phyloP scores from a whole-genome alignment of 1,140 invertebrate genomes.

The Formica selysi region DNA sequence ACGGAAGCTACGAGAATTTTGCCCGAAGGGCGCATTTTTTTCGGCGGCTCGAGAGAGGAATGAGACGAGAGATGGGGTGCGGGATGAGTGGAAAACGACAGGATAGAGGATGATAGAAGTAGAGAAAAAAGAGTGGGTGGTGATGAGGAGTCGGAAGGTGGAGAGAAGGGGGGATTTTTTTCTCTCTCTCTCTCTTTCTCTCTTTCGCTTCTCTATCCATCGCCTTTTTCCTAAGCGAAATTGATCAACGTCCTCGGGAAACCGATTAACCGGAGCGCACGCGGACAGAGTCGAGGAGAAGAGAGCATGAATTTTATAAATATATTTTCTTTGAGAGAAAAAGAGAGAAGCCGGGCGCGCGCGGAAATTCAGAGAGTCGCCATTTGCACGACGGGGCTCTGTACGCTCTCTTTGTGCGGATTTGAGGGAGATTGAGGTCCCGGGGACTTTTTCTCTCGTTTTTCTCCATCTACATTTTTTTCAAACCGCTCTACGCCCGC shows the following conservation, averaged over 20 bases:
- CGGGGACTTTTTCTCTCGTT: conserved; percentile 36
- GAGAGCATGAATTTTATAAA: conserved; percentile 74
- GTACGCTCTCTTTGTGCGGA: conserved; percentile 57
- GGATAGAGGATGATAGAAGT: conserved; percentile 34
- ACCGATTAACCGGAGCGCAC: conserved; percentile 71
- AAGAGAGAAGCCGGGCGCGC: background rate
- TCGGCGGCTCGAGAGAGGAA: conserved; percentile 64
- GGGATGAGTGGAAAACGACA: conserved; percentile 32
- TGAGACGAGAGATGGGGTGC: background rate
- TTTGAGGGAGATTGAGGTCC: conserved; percentile 62
- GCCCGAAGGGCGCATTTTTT: conserved; percentile 75
- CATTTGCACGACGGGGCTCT: conserved; percentile 50
- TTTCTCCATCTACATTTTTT: conserved; percentile 27
- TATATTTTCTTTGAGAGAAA: conserved; percentile 70
- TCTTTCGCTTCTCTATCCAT: conserved; percentile 13
- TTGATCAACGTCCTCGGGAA: conserved; percentile 76
- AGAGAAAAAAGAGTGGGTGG: conserved; percentile 57
- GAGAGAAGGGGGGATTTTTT: conserved; percentile 35
- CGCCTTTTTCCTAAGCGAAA: conserved; percentile 67
- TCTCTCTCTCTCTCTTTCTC: conserved; percentile 12
- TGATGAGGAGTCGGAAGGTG: conserved; percentile 68
- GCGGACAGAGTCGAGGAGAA: conserved; percentile 57
- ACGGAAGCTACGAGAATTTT: conserved; percentile 74
- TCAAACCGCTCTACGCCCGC: conserved; percentile 45
- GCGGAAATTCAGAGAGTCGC: conserved; percentile 45